A percentile compares a stretch with the other conserved stretches of the same genome.
Evolutionary conservation across 2,888 invertebrate species (phyloP).

Genomic region (Apotomis turbidana): DNA sequence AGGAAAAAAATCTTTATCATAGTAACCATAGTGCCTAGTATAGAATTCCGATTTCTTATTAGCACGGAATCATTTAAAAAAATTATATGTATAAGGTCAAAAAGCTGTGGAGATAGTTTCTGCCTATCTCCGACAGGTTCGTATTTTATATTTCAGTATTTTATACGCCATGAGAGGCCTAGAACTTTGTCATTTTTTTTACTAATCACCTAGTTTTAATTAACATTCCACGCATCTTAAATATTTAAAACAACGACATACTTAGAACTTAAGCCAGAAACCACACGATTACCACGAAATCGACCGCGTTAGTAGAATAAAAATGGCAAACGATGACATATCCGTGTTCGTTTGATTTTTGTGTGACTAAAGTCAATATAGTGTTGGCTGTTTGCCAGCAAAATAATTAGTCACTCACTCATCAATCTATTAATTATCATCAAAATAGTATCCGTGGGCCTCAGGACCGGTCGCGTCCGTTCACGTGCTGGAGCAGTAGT

Average conservation of each 20-base stretch:
- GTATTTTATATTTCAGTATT: neutral
- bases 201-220: slow-evolving; percentile 16
- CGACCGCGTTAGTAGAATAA: slow-evolving; percentile 8
- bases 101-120: no score
- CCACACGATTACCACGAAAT: slow-evolving; percentile 1
- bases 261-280: slow-evolving; percentile 12
- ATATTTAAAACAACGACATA: slow-evolving; percentile 26
- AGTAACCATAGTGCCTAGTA: no score
- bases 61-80: no score
- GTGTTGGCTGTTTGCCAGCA: slow-evolving; percentile 62
- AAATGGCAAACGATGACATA: slow-evolving; percentile 44
- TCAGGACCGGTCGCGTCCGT: slow-evolving; percentile 62
- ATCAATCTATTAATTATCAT: slow-evolving; percentile 50
- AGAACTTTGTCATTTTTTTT: slow-evolving; percentile 14
- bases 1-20: no score
- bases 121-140: neutral
- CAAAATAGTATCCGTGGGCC: slow-evolving; percentile 57
- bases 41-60: no score
- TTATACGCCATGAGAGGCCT: neutral
- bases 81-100: no score
- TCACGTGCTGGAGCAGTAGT: slow-evolving; percentile 53
- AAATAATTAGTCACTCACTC: neutral
- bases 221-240: slow-evolving; percentile 27
- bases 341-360: slow-evolving; percentile 57
- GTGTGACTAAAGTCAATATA: slow-evolving; percentile 64